phyloP scores from a whole-genome alignment of 2,888 invertebrate species.

The Lottia gigantea region DNA sequence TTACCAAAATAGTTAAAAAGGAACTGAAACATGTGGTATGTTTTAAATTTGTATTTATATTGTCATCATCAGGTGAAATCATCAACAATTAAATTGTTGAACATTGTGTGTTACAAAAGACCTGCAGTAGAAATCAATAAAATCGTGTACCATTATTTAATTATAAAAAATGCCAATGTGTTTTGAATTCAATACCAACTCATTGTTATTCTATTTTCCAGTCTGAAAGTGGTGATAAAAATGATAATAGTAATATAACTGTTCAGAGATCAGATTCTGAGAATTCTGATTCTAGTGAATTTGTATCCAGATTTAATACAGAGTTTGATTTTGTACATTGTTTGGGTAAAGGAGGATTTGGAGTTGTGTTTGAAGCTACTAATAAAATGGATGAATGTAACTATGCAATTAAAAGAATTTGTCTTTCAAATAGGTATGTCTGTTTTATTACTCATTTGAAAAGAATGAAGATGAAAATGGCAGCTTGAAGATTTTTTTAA shows the following conservation, averaged over 20 bases:
- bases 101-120: too few relatives aligned
- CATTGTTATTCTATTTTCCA: too few relatives aligned
- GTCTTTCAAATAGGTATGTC: constrained; percentile 76
- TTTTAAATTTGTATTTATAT: too few relatives aligned
- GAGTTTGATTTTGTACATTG: constrained; percentile 76
- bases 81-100: too few relatives aligned
- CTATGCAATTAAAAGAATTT: constrained; percentile 95
- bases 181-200: too few relatives aligned
- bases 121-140: too few relatives aligned
- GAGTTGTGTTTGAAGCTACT: constrained; percentile 93
- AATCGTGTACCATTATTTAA: too few relatives aligned
- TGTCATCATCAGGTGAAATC: too few relatives aligned
- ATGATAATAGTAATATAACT: not conserved
- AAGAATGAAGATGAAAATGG: too few relatives aligned
- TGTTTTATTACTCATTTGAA: not conserved
- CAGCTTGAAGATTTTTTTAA: too few relatives aligned
- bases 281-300: not conserved
- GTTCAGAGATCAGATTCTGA: not conserved
- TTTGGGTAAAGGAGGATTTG: constrained; percentile 84
- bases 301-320: constrained; percentile 73
- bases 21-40: not conserved
- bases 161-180: too few relatives aligned
- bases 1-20: constrained; percentile 24
- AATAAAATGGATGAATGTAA: constrained; percentile 93
- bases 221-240: not conserved